Base-by-base conservation (phyloP, 2,888 invertebrate genomes). In the Eilema caniola region DNA sequence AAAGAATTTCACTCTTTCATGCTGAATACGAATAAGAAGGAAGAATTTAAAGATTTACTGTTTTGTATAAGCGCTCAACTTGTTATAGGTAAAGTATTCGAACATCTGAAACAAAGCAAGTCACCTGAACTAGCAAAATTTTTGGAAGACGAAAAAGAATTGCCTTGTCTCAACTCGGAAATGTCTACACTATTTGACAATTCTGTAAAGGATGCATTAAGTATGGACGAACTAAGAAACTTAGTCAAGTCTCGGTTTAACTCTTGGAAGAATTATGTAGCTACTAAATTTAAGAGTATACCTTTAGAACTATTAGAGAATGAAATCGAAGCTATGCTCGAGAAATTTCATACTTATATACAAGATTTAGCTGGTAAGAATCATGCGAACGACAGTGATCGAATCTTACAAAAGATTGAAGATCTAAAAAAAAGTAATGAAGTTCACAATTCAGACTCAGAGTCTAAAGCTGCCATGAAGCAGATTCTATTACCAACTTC, bases 51-150 rank as follows among this genome's bases (percentile, higher is more conserved):
- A 79, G 92, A 93, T 64, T 72, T 94, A 4, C 82, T 93, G 0
- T 93, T 92, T 74, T 92, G 92, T 0, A 90, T 92, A 75, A 91
- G 93, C 0, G 92, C 92, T 75, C 93, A 93, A 88, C 93, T 93
- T 11, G 91, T 94, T 37, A 92, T 92, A 0, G 93, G 92, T 65
- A 94, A 92, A 81, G 92, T 94, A 0, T 92, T 92, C 23, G 93
- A 95, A 81, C 92, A 93, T 79, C 78, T 93, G 0, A 94, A 92
- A 57, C 89, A 91, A 23, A 93, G 86, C 60, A 93, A 92, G 16
- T 91, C 87, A 70, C 89, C 93, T 0, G 92, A 92, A 10, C 59
- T 93, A 65, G 90, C 89, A 0, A 92, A 92, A 67, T 91, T 88
- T 74, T 76, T 93, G 2, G 92, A 93, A 10, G 90, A 92, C 3